Evolutionary conservation across 64 coral and sea anemone genomes (phyloP), one percentile per base, ranked within the genome.

Genomic region (Actinia equina): DNA sequence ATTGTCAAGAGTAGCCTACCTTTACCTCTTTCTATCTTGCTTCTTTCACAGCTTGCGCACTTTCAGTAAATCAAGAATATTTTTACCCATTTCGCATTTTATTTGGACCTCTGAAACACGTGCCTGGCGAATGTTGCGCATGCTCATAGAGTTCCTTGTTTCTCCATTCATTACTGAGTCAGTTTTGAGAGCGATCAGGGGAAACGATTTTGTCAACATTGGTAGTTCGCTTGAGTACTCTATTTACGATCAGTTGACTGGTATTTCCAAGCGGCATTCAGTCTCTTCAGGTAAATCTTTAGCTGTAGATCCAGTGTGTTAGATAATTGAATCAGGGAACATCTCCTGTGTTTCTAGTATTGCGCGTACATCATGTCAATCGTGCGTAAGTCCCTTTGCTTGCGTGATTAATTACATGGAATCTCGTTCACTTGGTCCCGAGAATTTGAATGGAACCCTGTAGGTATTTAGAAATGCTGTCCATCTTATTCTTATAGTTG

Each of bases 151-250:
- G 43, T 41, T 23, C 30, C 17, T 49, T 44, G 78, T 46, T 79
- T 81, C 44, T 81, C 78, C 78, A 81, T 81, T 81, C 78, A 81
- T 81, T 81, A 52, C 78, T n/a, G 30, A 81, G 78, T 81, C 69
- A 74, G n/a, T 74, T 25, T 74, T 74, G 27, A 74, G 69, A 52
- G 44, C 78, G 78, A 49, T 81, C 78, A 81, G 78, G 49, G 78
- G 78, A 81, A 81, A 52, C 78, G 78, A 49, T 81, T 81, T 81
- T 81, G 78, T 81, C 78, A 81, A 81, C 78, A 81, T 52, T 81
- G 78, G 78, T 52, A 46, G 78, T 81, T 44, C 44, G 49, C 78
- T 81, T 7, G 78, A 81, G 78, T 81, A 81, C 78, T 81, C 49
- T 44, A 81, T 44, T 52, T 5, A 44, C 42, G 78, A 74, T 74